phyloP scores from a whole-genome alignment of 2,113 vertebrate genomes.

The Megatriorchis doriae region DNA sequence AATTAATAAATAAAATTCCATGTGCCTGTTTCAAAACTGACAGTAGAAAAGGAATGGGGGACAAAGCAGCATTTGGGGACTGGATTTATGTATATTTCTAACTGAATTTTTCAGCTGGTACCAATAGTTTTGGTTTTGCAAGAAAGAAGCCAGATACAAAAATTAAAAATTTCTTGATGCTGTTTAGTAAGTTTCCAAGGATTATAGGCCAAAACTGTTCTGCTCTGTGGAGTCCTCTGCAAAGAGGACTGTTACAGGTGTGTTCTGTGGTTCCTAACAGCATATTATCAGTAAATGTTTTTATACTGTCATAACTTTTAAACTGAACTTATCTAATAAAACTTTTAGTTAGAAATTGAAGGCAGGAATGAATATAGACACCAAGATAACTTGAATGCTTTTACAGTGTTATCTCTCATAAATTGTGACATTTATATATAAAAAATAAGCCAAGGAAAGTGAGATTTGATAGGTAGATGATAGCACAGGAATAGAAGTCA shows the following conservation, averaged over 20 bases:
- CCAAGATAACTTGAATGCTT: not conserved
- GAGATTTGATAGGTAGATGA: not conserved
- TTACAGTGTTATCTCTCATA: not conserved
- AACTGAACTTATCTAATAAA: not conserved
- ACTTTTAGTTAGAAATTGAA: not conserved
- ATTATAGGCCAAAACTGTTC: not conserved
- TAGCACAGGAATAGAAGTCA: not conserved
- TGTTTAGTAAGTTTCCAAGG: not conserved
- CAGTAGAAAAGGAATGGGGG: not conserved
- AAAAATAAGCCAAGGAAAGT: not conserved
- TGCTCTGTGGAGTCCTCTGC: not conserved
- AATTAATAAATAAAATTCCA: constrained; percentile 2
- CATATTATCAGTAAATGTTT: not conserved
- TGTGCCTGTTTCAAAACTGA: not conserved
- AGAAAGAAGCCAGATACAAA: not conserved
- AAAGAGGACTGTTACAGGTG: not conserved
- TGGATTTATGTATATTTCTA: not conserved
- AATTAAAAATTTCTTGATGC: not conserved
- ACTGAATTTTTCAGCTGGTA: not conserved
- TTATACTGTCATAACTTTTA: not conserved
- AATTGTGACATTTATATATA: not conserved
- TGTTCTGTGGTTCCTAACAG: not conserved
- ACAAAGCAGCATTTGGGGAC: not conserved
- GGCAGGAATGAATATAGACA: not conserved
- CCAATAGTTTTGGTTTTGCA: not conserved